Evolutionary conservation across 2,888 invertebrate species (phyloP), one percentile per base, ranked within the genome.

Genomic region (Sarcophaga variegata): DNA sequence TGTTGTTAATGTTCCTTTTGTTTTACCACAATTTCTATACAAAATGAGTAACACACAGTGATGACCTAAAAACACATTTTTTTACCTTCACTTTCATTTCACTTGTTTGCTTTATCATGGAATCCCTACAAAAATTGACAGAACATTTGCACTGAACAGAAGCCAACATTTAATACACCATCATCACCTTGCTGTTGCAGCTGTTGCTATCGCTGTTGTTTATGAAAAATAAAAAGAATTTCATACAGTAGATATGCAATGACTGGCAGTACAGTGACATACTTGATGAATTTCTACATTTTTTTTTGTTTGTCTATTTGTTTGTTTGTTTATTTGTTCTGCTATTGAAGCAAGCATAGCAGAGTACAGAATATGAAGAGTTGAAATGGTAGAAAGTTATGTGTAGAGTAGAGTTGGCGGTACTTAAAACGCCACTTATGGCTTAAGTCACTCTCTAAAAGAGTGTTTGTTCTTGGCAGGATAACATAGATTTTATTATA

Each of bases 11-110:
- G 74, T 74, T 79, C 45, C 47, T 69, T 77, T 70, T 81, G 37
- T 72, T 86, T 75, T 69, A 79, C 81, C 83, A 78, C 86, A 86
- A 79, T 81, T 84, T 88, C 70, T 62, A 85, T 84, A 77, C 78
- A 45, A 47, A 83, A 77, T 66, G 74, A 87, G 85, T 85, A 77
- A 79, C 84, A 54, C 54, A 54, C 69, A 69, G 87, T 88, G 89
- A 90, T 92, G 92, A 92, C 92, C 92, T 90, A 92, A 91, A 92
- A 92, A 92, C 92, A 92, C 91, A 92, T 90, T 90, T 89, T 92
- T 89, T 88, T 82, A 88, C 75, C 90, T 90, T 91, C 90, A 92
- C 92, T 92, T 91, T 92, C 91, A 90, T 90, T 91, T 86, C 81
- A 60, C 67, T 81, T 86, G 77, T 84, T 84, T 81, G 71, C 84